A percentile compares a stretch with the other conserved stretches of the same genome.
These are phyloP conservation scores for Tribolium castaneum DNA, from an alignment of 1,140 invertebrate species.

Conservation along the genomic window DNA sequence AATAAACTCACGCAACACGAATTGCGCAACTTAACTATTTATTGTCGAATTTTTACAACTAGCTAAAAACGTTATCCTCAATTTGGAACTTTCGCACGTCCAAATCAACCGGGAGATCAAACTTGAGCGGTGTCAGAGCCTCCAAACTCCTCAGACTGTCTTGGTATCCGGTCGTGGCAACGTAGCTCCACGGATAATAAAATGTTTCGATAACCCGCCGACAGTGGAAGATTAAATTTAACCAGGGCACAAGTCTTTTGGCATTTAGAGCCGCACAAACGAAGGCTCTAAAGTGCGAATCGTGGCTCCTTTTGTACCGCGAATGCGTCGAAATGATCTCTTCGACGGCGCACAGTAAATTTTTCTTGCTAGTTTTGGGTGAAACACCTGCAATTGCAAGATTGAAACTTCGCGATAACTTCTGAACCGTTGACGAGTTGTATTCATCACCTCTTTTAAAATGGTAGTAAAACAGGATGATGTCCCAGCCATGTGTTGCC, in stretches of 20 bases:
- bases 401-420: slow-evolving; percentile 97
- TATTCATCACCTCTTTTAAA: slow-evolving; percentile 91
- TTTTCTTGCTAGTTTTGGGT: slow-evolving; percentile 90
- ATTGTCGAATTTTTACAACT: slow-evolving; percentile 29
- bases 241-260: slow-evolving; percentile 87
- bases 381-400: slow-evolving; percentile 91
- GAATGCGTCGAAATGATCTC: slow-evolving; percentile 92
- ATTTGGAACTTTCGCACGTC: slow-evolving; percentile 95
- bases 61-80: slow-evolving; percentile 91
- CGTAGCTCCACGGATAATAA: slow-evolving; percentile 96
- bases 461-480: slow-evolving; percentile 90
- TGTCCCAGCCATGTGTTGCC: slow-evolving; percentile 89
- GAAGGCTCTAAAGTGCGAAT: slow-evolving; percentile 99
- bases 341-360: slow-evolving; percentile 90
- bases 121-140: slow-evolving; percentile 83
- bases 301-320: slow-evolving; percentile 91
- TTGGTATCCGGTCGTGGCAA: slow-evolving; percentile 93
- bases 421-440: slow-evolving; percentile 94
- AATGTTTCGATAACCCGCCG: slow-evolving; percentile 87
- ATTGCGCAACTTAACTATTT: slow-evolving; percentile 17
- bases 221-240: slow-evolving; percentile 92
- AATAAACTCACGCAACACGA: neutral
- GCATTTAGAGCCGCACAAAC: slow-evolving; percentile 94
- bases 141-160: slow-evolving; percentile 92
- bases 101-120: slow-evolving; percentile 93